phyloP scores from a whole-genome alignment of 2,113 vertebrate species.

The Mystacornis crossleyi region DNA sequence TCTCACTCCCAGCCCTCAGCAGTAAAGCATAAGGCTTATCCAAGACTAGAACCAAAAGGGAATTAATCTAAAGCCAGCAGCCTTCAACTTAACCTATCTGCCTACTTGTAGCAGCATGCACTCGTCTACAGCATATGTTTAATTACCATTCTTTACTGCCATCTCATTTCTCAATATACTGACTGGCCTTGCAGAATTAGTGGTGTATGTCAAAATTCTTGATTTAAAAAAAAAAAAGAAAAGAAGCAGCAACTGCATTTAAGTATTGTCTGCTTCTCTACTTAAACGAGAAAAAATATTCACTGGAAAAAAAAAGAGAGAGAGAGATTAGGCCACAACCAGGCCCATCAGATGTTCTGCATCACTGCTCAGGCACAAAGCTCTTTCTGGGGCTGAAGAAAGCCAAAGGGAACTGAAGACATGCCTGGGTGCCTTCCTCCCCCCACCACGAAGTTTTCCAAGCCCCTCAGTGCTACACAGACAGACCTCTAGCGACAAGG shows the following conservation, averaged over 20 bases:
- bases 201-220: background rate
- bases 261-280: background rate
- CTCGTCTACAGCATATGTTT: background rate
- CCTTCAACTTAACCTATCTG: conserved; percentile 5
- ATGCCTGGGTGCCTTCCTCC: background rate
- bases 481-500: background rate
- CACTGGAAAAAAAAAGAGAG: background rate
- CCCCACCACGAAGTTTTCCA: background rate
- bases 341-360: conserved; percentile 58
- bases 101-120: background rate
- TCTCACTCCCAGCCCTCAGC: background rate
- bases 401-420: conserved; percentile 42
- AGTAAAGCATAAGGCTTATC: background rate
- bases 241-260: background rate
- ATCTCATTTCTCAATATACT: background rate
- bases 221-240: background rate
- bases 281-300: background rate
- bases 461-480: background rate
- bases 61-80: conserved; percentile 21
- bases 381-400: conserved; percentile 44
- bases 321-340: background rate
- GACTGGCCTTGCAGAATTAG: background rate
- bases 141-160: background rate
- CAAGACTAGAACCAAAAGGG: conserved; percentile 26
- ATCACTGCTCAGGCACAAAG: conserved; percentile 60